Evolutionary conservation across 2,888 invertebrate genomes (phyloP), one percentile per base, ranked within the genome.

Genomic region (Sarcophaga rosellei): DNA sequence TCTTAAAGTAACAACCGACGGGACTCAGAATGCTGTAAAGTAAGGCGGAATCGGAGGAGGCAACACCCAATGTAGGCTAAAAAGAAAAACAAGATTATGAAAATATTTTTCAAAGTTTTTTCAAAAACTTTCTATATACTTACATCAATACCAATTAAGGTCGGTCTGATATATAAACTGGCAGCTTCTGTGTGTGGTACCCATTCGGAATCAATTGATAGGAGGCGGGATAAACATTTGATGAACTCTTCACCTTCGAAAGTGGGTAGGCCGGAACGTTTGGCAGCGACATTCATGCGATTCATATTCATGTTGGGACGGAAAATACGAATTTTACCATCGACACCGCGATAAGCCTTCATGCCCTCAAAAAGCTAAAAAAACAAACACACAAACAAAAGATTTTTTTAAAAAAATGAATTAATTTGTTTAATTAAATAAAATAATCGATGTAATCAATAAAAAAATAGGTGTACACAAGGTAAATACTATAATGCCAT

Each of bases 141-240:
- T 94, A 99, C 99, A 94, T 99, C 99, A 84, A 98, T 98, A 85
- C 98, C 99, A 91, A 99, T 99, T 77, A 99, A 94, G 12, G 99
- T 98, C 45, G 99, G 99, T 89, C 99, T 95, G 89, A 99, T 96
- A 92, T 99, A 99, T 61, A 99, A 95, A 90, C 99, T 98, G 90
- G 98, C 96, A 61, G 97, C 95, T 90, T 97, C 96, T 12, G 96
- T 96, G 92, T 98, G 96, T 10, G 99, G 99, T 11, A 99, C 98
- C 99, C 99, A 99, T 93, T 99, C 99, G 91, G 97, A 97, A 92
- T 99, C 99, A 88, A 99, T 96, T 90, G 96, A 95, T 79, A 99
- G 94, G 86, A 99, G 94, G 90, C 98, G 95, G 89, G 95, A 95
- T 65, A 99, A 94, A 91, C 98, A 98, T 90, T 96, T 95, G 79